Evolutionary conservation across 2,888 invertebrate genomes (phyloP).

Genomic region (Cryptus armator): DNA sequence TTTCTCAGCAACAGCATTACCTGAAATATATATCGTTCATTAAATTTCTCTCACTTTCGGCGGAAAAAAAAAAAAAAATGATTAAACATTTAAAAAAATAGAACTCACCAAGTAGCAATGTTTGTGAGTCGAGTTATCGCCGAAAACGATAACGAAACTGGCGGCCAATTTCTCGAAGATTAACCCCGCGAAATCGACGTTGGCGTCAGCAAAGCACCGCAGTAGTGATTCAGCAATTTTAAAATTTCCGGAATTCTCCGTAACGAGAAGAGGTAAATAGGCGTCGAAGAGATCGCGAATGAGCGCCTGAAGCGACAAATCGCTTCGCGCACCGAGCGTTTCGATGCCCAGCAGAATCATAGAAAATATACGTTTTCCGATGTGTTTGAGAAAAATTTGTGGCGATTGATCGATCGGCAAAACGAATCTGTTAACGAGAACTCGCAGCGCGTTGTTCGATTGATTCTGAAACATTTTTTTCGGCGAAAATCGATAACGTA

Average conservation of each 20-base stretch:
- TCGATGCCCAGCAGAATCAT: conserved; percentile 82
- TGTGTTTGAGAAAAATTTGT: conserved; percentile 71
- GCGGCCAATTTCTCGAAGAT: conserved; percentile 78
- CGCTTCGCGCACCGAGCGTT: conserved; percentile 76
- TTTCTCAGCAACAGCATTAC: conserved; percentile 79
- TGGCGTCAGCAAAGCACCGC: conserved; percentile 79
- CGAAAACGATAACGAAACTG: conserved; percentile 77
- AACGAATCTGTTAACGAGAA: conserved; percentile 77
- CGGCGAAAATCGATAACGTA: neutral
- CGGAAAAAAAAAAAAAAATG: neutral
- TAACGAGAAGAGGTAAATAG: conserved; percentile 80
- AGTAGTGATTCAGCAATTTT: conserved; percentile 78
- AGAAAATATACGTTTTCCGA: conserved; percentile 81
- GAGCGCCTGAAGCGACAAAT: conserved; percentile 78
- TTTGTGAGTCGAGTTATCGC: conserved; percentile 79
- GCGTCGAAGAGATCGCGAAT: conserved; percentile 80
- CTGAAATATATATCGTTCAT: conserved; percentile 68
- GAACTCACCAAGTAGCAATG: conserved; percentile 79
- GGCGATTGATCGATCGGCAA: conserved; percentile 77
- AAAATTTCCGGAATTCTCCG: conserved; percentile 71
- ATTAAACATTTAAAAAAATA: conserved; percentile 33
- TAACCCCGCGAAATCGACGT: conserved; percentile 74
- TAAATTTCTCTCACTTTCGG: neutral
- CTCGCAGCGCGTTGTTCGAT: conserved; percentile 78
- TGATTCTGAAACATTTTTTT: conserved; percentile 77